These are phyloP conservation scores for Bathynomus jamesi DNA, from an alignment of 1,140 invertebrate species.

Conservation along the genomic window DNA sequence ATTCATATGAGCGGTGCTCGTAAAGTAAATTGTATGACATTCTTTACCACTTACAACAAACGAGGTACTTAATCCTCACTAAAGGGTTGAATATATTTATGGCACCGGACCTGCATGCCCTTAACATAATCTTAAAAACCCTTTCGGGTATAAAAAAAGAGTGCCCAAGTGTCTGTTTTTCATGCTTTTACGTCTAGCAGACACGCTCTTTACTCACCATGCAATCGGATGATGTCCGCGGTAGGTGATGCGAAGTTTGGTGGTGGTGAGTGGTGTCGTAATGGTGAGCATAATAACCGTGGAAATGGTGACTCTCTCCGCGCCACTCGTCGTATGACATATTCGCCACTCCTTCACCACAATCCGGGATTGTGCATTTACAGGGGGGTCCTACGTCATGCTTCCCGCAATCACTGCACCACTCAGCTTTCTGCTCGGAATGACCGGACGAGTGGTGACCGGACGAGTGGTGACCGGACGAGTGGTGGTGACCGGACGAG, in stretches of 20 bases:
- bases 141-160: too few relatives aligned
- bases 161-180: too few relatives aligned
- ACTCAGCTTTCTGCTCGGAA: not conserved
- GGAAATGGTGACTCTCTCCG: not conserved
- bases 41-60: too few relatives aligned
- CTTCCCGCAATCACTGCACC: not conserved
- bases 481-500: too few relatives aligned
- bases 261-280: too few relatives aligned
- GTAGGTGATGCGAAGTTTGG: not conserved
- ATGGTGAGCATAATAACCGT: not conserved
- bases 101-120: too few relatives aligned
- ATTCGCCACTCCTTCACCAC: not conserved
- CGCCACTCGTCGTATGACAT: not conserved
- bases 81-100: too few relatives aligned
- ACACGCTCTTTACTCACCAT: not conserved
- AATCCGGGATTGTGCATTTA: not conserved
- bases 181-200: too few relatives aligned
- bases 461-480: not conserved
- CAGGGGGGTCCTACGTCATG: not conserved
- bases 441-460: not conserved
- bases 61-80: too few relatives aligned
- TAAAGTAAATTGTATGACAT: too few relatives aligned
- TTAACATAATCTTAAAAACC: too few relatives aligned
- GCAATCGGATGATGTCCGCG: not conserved
- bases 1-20: too few relatives aligned